phyloP scores from a whole-genome alignment of 1,140 invertebrate species.

The Drosophila melanica region DNA sequence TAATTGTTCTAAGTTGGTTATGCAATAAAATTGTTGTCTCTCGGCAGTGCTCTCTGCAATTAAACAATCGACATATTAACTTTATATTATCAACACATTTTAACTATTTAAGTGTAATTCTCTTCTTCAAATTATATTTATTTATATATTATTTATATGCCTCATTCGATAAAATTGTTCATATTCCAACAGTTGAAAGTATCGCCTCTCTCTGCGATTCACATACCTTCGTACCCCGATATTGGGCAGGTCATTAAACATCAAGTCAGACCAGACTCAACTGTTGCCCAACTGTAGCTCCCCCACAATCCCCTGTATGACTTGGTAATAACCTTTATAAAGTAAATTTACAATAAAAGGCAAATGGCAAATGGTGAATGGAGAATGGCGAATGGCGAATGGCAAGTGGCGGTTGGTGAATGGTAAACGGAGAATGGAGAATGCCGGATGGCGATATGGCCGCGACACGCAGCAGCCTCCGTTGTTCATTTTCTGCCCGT shows the following conservation, averaged over 20 bases:
- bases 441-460: slow-evolving; percentile 23
- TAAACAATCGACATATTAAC: too few species aligned
- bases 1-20: too few species aligned
- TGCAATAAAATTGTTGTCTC: too few species aligned
- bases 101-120: too few species aligned
- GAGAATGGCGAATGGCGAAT: slow-evolving; percentile 18
- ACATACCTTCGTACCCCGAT: neutral
- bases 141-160: too few species aligned
- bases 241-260: slow-evolving; percentile 30
- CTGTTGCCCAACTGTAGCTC: slow-evolving; percentile 18
- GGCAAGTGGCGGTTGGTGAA: neutral
- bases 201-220: too few species aligned
- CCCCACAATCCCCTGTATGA: neutral
- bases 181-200: too few species aligned
- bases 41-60: too few species aligned
- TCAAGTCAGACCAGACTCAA: slow-evolving; percentile 11
- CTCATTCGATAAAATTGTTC: too few species aligned
- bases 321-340: slow-evolving; percentile 78
- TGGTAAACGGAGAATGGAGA: slow-evolving; percentile 4
- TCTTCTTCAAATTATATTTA: too few species aligned
- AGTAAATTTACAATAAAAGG: slow-evolving; percentile 81
- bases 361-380: slow-evolving; percentile 58
- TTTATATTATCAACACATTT: too few species aligned
- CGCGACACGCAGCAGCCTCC: slow-evolving; percentile 14
- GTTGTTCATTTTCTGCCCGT: slow-evolving; percentile 32